Percentiles rank a stretch among this genome's conserved stretches.
Evolutionary conservation across 1,140 invertebrate species (phyloP).

Genomic region (Drosophila insularis): DNA sequence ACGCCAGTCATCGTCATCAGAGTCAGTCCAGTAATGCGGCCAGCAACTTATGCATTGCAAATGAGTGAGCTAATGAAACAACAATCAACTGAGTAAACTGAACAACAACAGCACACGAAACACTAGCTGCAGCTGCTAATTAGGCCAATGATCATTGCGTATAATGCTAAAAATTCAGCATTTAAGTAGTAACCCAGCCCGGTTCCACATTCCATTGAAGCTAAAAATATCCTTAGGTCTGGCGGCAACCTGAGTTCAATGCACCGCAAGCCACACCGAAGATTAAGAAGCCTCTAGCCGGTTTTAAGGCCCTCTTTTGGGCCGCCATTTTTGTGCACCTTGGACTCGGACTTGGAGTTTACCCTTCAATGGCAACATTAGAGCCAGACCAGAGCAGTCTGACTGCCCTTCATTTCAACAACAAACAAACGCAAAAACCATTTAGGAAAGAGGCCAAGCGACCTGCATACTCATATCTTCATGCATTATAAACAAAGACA

Average conservation of each 20-base stretch:
- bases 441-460: slow-evolving; percentile 5
- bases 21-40: slow-evolving; percentile 43
- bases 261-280: slow-evolving; percentile 1
- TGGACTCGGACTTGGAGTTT: slow-evolving; percentile 8
- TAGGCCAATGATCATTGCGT: slow-evolving; percentile 59
- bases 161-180: slow-evolving; percentile 23
- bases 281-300: slow-evolving; percentile 22
- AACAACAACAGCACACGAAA: slow-evolving; percentile 35
- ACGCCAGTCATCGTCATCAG: slow-evolving; percentile 7
- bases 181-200: slow-evolving; percentile 14
- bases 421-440: background rate
- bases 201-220: slow-evolving; percentile 30
- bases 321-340: slow-evolving; percentile 9
- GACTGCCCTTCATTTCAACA: slow-evolving; percentile 6
- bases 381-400: background rate
- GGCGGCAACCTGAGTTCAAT: slow-evolving; percentile 34
- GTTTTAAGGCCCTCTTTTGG: slow-evolving; percentile 7
- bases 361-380: slow-evolving; percentile 12
- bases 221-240: slow-evolving; percentile 68
- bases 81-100: slow-evolving; percentile 34
- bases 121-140: slow-evolving; percentile 55
- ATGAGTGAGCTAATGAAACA: slow-evolving; percentile 61
- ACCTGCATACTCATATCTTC: slow-evolving; percentile 15
- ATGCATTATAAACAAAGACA: background rate
- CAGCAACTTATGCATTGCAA: slow-evolving; percentile 70